phyloP scores from a whole-genome alignment of 2,797 vertebrate species.

The Petrocephalus schoutedeni region DNA sequence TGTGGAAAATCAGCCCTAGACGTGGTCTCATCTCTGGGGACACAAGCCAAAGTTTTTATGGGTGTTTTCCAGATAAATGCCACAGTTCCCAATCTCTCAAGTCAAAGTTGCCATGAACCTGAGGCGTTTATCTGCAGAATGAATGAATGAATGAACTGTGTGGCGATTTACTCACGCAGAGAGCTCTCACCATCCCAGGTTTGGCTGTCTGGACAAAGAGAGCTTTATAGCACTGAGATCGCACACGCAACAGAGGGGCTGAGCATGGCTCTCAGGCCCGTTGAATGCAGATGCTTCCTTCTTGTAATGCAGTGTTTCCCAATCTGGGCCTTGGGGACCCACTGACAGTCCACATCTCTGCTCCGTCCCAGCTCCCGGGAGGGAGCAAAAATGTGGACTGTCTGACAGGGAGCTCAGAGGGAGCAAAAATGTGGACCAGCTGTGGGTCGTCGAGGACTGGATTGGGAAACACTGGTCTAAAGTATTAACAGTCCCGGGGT shows the following conservation, averaged over 20 bases:
- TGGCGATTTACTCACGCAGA: constrained; percentile 43
- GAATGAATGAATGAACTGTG: constrained; percentile 57
- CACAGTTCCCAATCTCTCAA: constrained; percentile 57
- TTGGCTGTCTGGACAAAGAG: constrained; percentile 37
- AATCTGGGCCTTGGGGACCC: no score
- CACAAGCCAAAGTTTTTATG: constrained; percentile 73
- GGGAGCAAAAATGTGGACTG: no score
- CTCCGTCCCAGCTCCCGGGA: no score
- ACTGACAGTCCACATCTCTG: no score
- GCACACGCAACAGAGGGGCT: constrained; percentile 28
- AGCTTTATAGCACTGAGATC: constrained; percentile 31
- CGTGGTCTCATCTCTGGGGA: constrained; percentile 69
- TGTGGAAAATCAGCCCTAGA: constrained; percentile 71
- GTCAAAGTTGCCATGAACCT: constrained; percentile 50
- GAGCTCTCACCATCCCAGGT: constrained; percentile 32
- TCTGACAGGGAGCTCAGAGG: no score
- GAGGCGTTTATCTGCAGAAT: constrained; percentile 58
- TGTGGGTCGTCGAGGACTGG: no score
- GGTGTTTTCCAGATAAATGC: constrained; percentile 63
- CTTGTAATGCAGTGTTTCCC: not conserved
- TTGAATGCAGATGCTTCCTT: not conserved
- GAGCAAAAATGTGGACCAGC: no score
- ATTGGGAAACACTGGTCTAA: no score
- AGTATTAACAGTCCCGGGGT: no score
- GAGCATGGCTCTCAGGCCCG: not conserved